These are phyloP conservation scores for Pseudopodoces humilis DNA, from an alignment of 2,113 vertebrate species.

Conservation along the genomic window DNA sequence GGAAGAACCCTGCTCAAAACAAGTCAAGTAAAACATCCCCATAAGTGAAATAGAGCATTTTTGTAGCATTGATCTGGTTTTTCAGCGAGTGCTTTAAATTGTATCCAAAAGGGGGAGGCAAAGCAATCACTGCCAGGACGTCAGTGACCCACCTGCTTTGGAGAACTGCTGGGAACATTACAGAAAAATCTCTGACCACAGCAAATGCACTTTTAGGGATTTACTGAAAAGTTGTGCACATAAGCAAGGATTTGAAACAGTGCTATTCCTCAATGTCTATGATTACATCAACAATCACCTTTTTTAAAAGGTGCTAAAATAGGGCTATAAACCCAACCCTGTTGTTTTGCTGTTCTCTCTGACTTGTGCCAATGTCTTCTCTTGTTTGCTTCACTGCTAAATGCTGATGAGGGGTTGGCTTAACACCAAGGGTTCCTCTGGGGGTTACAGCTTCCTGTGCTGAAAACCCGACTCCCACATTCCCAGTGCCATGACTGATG, in stretches of 20 bases:
- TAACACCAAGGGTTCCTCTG: neutral
- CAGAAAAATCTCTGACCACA: neutral
- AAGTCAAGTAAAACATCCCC: neutral
- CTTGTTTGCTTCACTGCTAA: neutral
- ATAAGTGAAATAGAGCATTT: neutral
- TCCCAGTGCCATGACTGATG: neutral
- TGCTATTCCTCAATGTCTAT: neutral
- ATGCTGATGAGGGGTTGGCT: neutral
- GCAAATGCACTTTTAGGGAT: neutral
- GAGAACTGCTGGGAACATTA: neutral
- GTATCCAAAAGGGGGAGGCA: neutral
- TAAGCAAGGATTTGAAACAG: neutral
- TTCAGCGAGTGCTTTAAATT: neutral
- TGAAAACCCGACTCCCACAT: neutral
- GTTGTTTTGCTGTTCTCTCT: neutral
- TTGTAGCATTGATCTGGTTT: neutral
- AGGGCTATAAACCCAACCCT: neutral
- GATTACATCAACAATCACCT: neutral
- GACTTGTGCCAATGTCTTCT: neutral
- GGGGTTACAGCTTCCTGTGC: neutral
- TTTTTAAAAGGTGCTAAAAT: neutral
- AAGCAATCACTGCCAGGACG: neutral
- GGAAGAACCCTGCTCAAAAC: neutral
- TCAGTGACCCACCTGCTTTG: neutral
- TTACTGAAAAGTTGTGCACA: neutral